Evolutionary conservation across 2,888 invertebrate species (phyloP), one percentile per base, ranked within the genome.

Genomic region (Hedychridium roseum): DNA sequence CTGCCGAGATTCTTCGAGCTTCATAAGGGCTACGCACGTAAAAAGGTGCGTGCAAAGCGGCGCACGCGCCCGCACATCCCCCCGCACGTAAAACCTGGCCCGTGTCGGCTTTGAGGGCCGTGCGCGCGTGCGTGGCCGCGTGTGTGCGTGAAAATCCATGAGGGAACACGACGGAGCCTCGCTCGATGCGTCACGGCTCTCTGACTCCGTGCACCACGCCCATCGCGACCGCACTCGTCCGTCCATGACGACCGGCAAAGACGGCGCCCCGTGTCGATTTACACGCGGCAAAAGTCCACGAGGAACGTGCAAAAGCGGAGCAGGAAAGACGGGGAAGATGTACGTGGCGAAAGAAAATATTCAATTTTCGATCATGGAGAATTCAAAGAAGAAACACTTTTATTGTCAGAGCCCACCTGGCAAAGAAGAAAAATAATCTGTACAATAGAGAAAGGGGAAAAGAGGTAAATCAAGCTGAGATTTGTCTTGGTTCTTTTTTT

Each of bases 211-310:
- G 43, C 47, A 66, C 70, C 73, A 76, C 78, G 76, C 77, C 76
- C 75, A 76, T 70, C 64, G 66, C 68, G 67, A 67, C 68, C 71
- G 58, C 66, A 63, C 68, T 73, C 67, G 72, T 65, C 70, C 74
- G 67, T 62, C 71, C 72, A 61, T 68, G 73, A 75, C 71, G 64
- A 62, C 41, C 57, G 57, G 67, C 68, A 66, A 71, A 70, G 64
- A 62, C 60, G 45, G 40, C 55, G n/a, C 36, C 42, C 30, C 27
- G 35, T 34, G 26, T n/a, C n/a, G n/a, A n/a, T n/a, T n/a, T 43
- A 39, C 23, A 46, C 39, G 30, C 18, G 38, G 44, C 42, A 18
- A 40, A 45, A 2, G 36, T 7, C 26, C 9, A 2, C 15, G 16
- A 15, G 38, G 15, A 16, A 14, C 5, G 16, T 9, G n/a, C 12